Evolutionary conservation across 35 echinoderm and acorn worm species (phyloP), one percentile per base, ranked within the genome.

Genomic region (Heliocidaris erythrogramma): DNA sequence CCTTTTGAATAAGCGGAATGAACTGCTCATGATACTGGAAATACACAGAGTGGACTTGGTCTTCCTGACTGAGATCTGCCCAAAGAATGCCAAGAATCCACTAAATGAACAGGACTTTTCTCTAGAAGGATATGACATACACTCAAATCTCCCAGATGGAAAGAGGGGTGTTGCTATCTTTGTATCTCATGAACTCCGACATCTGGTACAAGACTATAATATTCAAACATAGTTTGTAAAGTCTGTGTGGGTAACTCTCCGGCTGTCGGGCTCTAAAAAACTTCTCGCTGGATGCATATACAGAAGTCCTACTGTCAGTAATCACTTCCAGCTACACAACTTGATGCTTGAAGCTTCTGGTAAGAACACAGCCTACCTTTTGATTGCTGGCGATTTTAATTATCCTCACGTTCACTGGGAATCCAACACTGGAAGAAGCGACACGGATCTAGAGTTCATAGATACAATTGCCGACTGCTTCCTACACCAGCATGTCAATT

Each of bases 1-100:
- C 16, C 56, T 93, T 93, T 31, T 60, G 9, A 60, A 93, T 30
- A 60, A 53, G 21, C 10, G 91, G 48, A 93, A 49, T 93, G 91
- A n/a, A 93, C 91, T 88, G 56, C 91, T 53, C 5, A 9, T 93
- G 48, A 12, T 30, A 17, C 48, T 93, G 4, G 86, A 88, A 48
- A 30, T 88, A 12, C 86, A 88, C 86, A 88, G 18, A 35, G 47
- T 88, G 18, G 86, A 88, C 27, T 31, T 31, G 6, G 86, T 88
- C 30, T 88, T 88, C 18, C 86, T 88, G 86, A 88, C 86, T 35
- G 86, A 88, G 47, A 5, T 88, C 30, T 88, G 86, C 47, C 86
- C 86, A 0, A 88, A 88, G 29, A 88, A n/a, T 32, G 86, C 16
- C 9, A 88, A 48, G 47, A 88, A 88, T 7, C 86, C 69, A 84